phyloP scores from a whole-genome alignment of 2,888 invertebrate genomes.

The Mesorhabditis sp. region DNA sequence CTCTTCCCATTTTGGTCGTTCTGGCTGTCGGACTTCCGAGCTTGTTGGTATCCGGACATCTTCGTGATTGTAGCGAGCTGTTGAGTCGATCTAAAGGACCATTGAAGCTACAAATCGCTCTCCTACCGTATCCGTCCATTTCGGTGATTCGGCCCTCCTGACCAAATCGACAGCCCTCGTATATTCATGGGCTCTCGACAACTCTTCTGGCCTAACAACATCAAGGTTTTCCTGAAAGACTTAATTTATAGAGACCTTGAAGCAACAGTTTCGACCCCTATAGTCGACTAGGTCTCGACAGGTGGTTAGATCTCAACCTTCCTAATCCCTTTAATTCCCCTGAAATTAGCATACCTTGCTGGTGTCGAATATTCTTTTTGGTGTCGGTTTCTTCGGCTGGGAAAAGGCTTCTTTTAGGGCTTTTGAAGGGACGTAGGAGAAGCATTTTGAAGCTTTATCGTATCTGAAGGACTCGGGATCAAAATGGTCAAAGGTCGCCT shows the following conservation, averaged over 20 bases:
- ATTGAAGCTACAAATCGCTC: too few species aligned
- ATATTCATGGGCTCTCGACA: background rate
- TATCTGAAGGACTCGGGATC: constrained; percentile 27
- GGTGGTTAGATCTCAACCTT: too few species aligned
- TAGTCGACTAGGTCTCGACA: too few species aligned
- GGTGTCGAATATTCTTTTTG: background rate
- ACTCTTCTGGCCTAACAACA: background rate
- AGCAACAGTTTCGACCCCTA: too few species aligned
- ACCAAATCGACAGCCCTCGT: constrained; percentile 8
- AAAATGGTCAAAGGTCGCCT: too few species aligned
- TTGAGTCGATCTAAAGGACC: too few species aligned
- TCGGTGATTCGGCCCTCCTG: constrained; percentile 14
- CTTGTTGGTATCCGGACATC: background rate
- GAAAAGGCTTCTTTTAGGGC: constrained; percentile 54
- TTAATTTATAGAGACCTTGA: background rate
- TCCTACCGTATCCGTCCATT: background rate
- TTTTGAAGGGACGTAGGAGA: constrained; percentile 57
- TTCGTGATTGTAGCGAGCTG: too few species aligned
- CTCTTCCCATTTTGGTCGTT: constrained; percentile 46
- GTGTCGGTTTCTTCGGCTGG: constrained; percentile 20
- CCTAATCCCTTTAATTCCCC: background rate
- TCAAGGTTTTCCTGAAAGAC: background rate
- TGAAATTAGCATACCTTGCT: background rate
- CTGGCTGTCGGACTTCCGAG: constrained; percentile 10
- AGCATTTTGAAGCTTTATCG: constrained; percentile 56